phyloP scores from a whole-genome alignment of 2,113 vertebrate genomes.

The Burhinus bistriatus region DNA sequence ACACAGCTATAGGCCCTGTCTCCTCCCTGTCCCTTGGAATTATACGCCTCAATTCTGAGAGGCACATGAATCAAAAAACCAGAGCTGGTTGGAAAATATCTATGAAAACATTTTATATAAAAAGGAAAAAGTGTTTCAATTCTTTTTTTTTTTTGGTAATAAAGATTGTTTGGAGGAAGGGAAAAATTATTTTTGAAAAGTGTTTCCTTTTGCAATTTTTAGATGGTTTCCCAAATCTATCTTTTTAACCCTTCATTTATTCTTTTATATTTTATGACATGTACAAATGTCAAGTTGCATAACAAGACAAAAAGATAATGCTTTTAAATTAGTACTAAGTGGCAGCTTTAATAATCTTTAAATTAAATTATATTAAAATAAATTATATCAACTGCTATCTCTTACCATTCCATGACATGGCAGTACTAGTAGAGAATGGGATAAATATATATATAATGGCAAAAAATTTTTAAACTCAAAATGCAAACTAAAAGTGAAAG shows the following conservation, averaged over 20 bases:
- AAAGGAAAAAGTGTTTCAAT: not conserved
- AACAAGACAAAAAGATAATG: not conserved
- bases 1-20: not conserved
- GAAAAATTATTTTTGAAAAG: not conserved
- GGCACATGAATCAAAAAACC: not conserved
- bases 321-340: not conserved
- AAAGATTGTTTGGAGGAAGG: not conserved
- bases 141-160: not conserved
- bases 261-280: not conserved
- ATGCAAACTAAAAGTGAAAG: not conserved
- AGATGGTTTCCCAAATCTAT: not conserved
- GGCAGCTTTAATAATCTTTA: not conserved
- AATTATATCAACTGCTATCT: not conserved
- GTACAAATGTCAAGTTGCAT: not conserved
- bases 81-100: not conserved
- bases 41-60: not conserved
- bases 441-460: not conserved
- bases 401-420: not conserved
- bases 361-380: constrained; percentile 5
- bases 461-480: not conserved
- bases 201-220: not conserved
- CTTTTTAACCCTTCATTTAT: constrained; percentile 24
- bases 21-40: not conserved
- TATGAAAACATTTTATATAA: not conserved
- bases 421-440: not conserved